phyloP scores from a whole-genome alignment of 1,140 invertebrate genomes.

The Sesamia nonagrioides region DNA sequence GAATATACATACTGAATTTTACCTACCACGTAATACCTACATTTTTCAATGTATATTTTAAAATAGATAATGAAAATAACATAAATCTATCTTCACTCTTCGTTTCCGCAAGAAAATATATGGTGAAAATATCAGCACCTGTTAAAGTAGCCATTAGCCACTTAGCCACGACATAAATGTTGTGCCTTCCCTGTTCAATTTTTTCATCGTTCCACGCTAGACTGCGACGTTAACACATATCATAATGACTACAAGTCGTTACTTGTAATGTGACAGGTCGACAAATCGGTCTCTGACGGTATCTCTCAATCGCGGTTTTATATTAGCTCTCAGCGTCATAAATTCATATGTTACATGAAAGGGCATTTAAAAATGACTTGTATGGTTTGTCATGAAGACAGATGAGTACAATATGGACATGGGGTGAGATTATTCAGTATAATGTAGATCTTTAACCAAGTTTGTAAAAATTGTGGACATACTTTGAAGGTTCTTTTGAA shows the following conservation, averaged over 20 bases:
- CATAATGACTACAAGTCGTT: conserved; percentile 20
- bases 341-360: conserved; percentile 15
- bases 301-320: conserved; percentile 17
- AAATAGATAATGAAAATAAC: not conserved
- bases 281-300: conserved; percentile 16
- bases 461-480: too few relatives aligned
- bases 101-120: not conserved
- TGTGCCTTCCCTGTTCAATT: not conserved
- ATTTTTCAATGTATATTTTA: too few relatives aligned
- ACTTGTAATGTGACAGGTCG: conserved; percentile 16
- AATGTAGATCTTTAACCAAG: not conserved
- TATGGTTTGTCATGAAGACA: not conserved
- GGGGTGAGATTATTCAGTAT: not conserved
- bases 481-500: not conserved
- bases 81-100: not conserved
- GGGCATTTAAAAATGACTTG: conserved; percentile 17
- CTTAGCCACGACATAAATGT: conserved; percentile 7
- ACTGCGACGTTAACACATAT: not conserved
- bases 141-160: conserved; percentile 12
- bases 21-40: too few relatives aligned
- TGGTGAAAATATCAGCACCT: not conserved
- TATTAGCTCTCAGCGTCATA: not conserved
- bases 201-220: conserved; percentile 13
- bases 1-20: too few relatives aligned
- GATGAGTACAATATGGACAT: conserved; percentile 6